Evolutionary conservation across 2,888 invertebrate genomes (phyloP).

Genomic region (Colostygia pectinataria): DNA sequence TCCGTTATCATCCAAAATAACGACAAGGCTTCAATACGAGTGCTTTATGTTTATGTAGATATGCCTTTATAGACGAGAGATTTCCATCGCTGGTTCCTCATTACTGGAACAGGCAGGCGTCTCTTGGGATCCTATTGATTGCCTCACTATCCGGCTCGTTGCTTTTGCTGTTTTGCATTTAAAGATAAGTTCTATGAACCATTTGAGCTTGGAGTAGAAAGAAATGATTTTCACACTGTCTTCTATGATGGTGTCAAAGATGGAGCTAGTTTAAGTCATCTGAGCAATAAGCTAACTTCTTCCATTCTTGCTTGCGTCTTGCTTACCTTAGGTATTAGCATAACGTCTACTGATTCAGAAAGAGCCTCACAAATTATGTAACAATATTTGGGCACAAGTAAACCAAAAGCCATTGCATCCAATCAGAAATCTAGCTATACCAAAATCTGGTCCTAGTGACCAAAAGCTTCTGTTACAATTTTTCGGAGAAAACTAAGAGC

Average conservation of each 20-base stretch:
- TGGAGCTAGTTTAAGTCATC: too few species aligned
- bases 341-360: too few species aligned
- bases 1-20: too few species aligned
- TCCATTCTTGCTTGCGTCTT: too few species aligned
- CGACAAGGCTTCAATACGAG: too few species aligned
- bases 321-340: too few species aligned
- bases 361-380: too few species aligned
- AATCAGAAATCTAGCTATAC: not conserved
- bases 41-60: not conserved
- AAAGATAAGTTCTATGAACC: slow-evolving; percentile 2
- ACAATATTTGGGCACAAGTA: too few species aligned
- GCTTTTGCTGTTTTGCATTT: slow-evolving; percentile 16
- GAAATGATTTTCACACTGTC: too few species aligned
- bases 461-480: not conserved
- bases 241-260: too few species aligned
- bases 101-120: slow-evolving; percentile 6
- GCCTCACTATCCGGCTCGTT: slow-evolving; percentile 17
- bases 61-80: slow-evolving; percentile 1
- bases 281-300: too few species aligned
- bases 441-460: not conserved
- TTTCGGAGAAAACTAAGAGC: not conserved
- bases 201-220: too few species aligned
- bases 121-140: slow-evolving; percentile 14
- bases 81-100: slow-evolving; percentile 8
- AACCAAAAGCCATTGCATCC: not conserved